phyloP scores from a whole-genome alignment of 1,140 invertebrate genomes.

The Pachyrhynchus sulphureomaculatus region DNA sequence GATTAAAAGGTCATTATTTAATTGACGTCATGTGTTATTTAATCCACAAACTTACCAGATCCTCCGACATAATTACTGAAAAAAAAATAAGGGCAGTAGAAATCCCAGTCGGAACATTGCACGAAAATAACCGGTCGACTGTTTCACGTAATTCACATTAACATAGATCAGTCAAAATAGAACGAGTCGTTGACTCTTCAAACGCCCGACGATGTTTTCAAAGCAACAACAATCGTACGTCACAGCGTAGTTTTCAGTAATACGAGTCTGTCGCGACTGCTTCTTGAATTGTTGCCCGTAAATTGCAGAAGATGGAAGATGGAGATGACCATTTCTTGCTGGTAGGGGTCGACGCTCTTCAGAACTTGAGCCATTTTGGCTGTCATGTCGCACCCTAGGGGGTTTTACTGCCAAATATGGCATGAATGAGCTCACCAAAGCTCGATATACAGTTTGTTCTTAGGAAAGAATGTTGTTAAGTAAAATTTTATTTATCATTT shows the following conservation, averaged over 20 bases:
- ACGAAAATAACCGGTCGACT: conserved; percentile 1
- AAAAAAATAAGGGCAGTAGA: neutral
- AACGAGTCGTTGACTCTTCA: conserved; percentile 9
- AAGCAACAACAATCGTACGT: neutral
- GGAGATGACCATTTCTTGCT: conserved; percentile 4
- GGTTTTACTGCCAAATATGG: too few species aligned
- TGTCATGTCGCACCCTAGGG: neutral
- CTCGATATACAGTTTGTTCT: too few species aligned
- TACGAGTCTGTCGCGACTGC: conserved; percentile 7
- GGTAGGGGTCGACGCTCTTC: conserved; percentile 9
- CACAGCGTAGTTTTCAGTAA: neutral
- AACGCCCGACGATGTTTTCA: neutral
- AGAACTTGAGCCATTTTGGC: neutral
- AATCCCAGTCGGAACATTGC: conserved; percentile 1
- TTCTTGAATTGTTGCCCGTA: conserved; percentile 7
- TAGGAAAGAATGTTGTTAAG: too few species aligned
- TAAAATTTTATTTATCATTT: too few species aligned
- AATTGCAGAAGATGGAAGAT: conserved; percentile 14
- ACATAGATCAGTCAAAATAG: conserved; percentile 14
- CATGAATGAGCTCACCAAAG: too few species aligned
- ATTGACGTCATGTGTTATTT: neutral
- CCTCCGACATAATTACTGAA: neutral
- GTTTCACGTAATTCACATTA: neutral
- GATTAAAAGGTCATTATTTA: neutral
- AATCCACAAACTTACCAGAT: neutral